Conservation (phyloP, 2,797 vertebrate genomes). For the Sebastiscus albofasciatus region DNA sequence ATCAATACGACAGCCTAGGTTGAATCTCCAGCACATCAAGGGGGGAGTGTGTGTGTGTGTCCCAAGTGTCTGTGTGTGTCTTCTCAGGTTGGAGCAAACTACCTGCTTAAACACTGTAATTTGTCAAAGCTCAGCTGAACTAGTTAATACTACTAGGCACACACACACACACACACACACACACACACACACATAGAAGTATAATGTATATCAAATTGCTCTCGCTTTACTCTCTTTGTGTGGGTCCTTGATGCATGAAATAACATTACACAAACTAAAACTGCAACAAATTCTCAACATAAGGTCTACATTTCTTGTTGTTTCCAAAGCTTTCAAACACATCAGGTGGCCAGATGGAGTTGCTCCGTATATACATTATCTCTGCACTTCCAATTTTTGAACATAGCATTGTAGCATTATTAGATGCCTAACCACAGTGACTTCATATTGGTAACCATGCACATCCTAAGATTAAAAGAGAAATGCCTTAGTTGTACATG, state of each 20-base stretch:
- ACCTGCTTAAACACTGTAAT: conserved; percentile 40
- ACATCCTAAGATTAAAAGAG: not conserved
- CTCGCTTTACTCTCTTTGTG: not conserved
- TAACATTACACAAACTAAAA: not conserved
- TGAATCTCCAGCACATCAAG: conserved; percentile 6
- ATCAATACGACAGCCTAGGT: conserved; percentile 28
- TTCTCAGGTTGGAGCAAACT: conserved; percentile 1
- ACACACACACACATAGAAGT: not conserved
- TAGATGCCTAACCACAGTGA: not conserved
- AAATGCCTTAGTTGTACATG: not conserved
- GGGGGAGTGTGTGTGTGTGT: not conserved
- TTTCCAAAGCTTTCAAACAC: not conserved
- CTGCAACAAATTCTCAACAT: not conserved
- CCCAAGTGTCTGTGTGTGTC: not conserved
- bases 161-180: not conserved
- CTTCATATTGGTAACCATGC: not conserved
- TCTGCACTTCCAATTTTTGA: not conserved
- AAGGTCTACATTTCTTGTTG: not conserved
- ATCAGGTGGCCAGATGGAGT: not conserved
- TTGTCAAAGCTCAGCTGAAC: conserved; percentile 32
- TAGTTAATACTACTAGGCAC: conserved; percentile 2
- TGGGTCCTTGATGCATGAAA: conserved; percentile 3
- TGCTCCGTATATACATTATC: not conserved
- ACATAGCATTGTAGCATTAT: not conserved
- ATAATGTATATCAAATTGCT: not conserved